A percentile compares a stretch with the other conserved stretches of the same genome.
Evolutionary conservation across 1,140 invertebrate genomes (phyloP).

Genomic region (Trinorchestia longiramus): DNA sequence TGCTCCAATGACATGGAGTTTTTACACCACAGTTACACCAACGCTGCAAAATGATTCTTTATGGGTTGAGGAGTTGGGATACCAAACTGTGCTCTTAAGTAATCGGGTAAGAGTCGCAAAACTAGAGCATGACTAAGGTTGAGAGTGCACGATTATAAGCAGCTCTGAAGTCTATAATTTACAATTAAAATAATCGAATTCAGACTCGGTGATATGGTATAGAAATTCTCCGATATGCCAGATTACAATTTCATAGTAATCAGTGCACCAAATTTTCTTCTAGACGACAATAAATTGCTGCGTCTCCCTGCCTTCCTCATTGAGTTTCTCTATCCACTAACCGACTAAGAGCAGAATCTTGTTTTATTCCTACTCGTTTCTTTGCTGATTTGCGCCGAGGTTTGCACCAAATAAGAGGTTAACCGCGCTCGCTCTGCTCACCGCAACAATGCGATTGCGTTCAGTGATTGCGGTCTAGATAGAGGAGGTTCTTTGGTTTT

Average conservation of each 20-base stretch:
- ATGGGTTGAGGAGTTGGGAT: background rate
- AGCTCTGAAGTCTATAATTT: background rate
- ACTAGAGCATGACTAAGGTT: background rate
- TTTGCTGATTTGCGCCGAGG: background rate
- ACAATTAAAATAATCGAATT: background rate
- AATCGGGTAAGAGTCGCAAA: background rate
- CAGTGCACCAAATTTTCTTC: background rate
- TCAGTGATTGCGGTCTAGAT: background rate
- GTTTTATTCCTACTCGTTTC: background rate
- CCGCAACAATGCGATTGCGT: background rate
- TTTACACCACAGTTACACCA: background rate
- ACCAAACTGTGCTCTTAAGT: background rate
- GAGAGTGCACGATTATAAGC: too few relatives aligned
- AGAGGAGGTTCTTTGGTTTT: background rate
- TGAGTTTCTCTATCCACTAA: background rate
- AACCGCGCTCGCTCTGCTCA: background rate
- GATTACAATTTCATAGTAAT: background rate
- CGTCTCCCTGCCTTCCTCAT: background rate
- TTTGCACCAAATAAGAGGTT: background rate
- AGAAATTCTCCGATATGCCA: background rate
- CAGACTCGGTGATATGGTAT: background rate
- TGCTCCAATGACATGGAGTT: background rate
- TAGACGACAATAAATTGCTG: background rate
- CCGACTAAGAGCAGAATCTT: background rate
- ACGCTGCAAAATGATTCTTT: background rate